Base-by-base conservation (phyloP, 1,140 invertebrate species). In the Drosophila nasuta region DNA sequence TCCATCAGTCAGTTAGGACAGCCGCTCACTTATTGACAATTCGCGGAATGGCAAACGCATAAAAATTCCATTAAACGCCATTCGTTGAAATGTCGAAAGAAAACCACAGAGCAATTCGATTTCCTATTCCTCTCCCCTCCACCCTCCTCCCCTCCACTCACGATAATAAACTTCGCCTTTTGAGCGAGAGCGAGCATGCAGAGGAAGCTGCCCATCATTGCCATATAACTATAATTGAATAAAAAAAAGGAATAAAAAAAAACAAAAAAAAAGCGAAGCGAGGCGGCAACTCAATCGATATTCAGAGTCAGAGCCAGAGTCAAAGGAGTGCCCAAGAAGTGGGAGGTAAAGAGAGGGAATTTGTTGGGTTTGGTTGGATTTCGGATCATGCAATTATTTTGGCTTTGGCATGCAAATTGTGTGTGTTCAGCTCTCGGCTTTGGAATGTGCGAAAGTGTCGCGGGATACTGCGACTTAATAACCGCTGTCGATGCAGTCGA, bases 321-420 rank as follows among this genome's bases (percentile, higher is more conserved):
- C 43, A 71, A 64, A 75, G 73, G 73, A 75, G 73, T 75, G 73
- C 57, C 60, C 20, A 65, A 71, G 59, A 46, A 69, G 46, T 25
- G 48, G 52, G 46, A 43, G 33, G 33, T 38, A 41, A 28, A 28
- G 38, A 1, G 11, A 8, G 41, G 41, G 43, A 17, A 30, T 67
- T 62, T 15, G 72, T 80, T 65, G 51, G 52, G 65, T 70, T 70
- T 57, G 74, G 63, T 67, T 72, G 66, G 79, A 68, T 81, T 77
- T 70, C 51, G 74, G 57, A 75, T 83, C 82, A 83, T 83, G 81
- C 81, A 82, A 82, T 82, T 82, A 82, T 82, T 49, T 56, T 8
- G 79, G 73, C 85, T 88, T 88, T 88, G 82, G 71, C 81, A 89
- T 89, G 86, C 85, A 85, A 88, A 89, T 89, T 80, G 77, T 64